Evolutionary conservation across 1,140 invertebrate species (phyloP).

Genomic region (Helicorthomorpha holstii): DNA sequence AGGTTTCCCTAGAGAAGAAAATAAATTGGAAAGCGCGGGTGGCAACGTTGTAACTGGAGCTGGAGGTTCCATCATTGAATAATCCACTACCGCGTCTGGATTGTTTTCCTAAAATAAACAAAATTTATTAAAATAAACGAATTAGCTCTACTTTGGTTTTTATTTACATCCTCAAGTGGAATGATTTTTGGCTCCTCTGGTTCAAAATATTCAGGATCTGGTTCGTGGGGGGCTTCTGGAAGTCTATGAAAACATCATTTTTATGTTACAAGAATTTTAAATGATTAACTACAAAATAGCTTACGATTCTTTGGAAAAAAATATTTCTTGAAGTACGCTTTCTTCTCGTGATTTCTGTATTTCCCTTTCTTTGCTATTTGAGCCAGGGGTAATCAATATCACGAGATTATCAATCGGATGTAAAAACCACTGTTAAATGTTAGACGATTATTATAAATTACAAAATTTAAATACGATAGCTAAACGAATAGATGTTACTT

Average conservation of each 20-base stretch:
- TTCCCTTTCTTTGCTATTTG: slow-evolving; percentile 65
- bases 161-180: slow-evolving; percentile 60
- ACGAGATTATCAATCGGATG: slow-evolving; percentile 46
- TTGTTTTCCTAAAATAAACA: slow-evolving; percentile 12
- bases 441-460: no score
- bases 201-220: slow-evolving; percentile 58
- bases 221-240: slow-evolving; percentile 67
- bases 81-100: slow-evolving; percentile 12
- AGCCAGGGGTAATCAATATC: slow-evolving; percentile 45
- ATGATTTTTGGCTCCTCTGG: slow-evolving; percentile 59
- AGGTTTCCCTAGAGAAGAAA: slow-evolving; percentile 7
- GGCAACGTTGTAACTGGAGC: slow-evolving; percentile 8
- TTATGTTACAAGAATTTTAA: slow-evolving; percentile 1
- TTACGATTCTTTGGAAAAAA: slow-evolving; percentile 39
- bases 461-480: not conserved
- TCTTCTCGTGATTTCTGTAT: slow-evolving; percentile 71
- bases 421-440: not conserved
- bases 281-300: slow-evolving; percentile 17
- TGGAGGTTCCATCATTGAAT: slow-evolving; percentile 10
- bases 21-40: slow-evolving; percentile 10
- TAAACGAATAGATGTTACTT: not conserved
- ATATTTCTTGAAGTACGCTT: slow-evolving; percentile 61
- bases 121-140: not conserved
- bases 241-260: slow-evolving; percentile 29
- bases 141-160: not conserved